A percentile compares a stretch with the other conserved stretches of the same genome.
Conservation (phyloP, 1,140 invertebrate genomes). For the Belonocnema kinseyi region DNA sequence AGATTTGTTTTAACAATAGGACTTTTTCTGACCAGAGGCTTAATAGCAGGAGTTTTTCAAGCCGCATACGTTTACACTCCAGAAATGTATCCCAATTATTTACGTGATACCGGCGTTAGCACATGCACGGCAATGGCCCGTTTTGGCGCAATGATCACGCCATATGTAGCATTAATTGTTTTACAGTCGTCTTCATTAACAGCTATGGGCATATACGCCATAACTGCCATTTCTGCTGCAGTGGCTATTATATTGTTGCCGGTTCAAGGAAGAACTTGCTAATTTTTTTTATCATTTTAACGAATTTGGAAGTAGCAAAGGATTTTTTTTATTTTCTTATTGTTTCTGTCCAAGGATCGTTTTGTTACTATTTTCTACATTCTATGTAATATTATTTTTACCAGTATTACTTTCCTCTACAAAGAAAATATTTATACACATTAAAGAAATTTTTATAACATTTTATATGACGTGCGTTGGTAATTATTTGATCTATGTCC, state of each 20-base stretch:
- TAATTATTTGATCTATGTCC: no score
- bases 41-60: conserved; percentile 96
- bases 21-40: conserved; percentile 91
- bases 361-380: no score
- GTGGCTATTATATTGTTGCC: conserved; percentile 85
- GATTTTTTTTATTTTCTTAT: no score
- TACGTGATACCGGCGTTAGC: conserved; percentile 91
- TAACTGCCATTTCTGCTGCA: conserved; percentile 84
- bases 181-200: conserved; percentile 83
- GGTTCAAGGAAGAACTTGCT: conserved; percentile 83
- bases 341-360: no score
- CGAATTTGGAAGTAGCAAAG: no score
- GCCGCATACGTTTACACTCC: conserved; percentile 97
- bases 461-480: no score
- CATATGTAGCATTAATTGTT: conserved; percentile 93
- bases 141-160: conserved; percentile 94
- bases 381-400: no score
- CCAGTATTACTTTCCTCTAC: no score
- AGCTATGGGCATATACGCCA: conserved; percentile 84
- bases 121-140: conserved; percentile 93
- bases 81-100: conserved; percentile 94
- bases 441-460: no score
- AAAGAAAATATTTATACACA: no score
- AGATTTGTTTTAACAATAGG: conserved; percentile 88
- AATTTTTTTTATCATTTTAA: no score